phyloP scores from a whole-genome alignment of 1,140 invertebrate genomes.

The Patella vulgata region DNA sequence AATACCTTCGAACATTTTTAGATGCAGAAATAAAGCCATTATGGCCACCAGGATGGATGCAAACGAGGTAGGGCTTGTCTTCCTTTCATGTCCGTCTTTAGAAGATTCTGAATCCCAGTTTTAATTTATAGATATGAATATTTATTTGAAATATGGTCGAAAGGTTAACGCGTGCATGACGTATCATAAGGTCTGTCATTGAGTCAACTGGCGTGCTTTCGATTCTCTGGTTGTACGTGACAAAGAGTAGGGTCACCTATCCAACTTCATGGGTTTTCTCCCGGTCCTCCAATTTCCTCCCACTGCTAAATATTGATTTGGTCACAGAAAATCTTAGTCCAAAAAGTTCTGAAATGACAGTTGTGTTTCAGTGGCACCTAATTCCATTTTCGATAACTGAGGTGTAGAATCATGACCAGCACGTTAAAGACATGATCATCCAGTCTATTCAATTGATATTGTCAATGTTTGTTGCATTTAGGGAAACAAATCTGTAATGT shows the following conservation, averaged over 20 bases:
- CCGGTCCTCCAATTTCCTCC: too few relatives aligned
- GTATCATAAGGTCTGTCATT: too few relatives aligned
- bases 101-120: not conserved
- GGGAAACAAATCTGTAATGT: too few relatives aligned
- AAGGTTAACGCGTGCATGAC: too few relatives aligned
- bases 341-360: not conserved
- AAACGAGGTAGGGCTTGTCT: slow-evolving; percentile 54
- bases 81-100: not conserved
- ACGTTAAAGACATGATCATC: too few relatives aligned
- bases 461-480: too few relatives aligned
- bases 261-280: too few relatives aligned
- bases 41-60: slow-evolving; percentile 74
- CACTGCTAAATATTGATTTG: too few relatives aligned
- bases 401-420: not conserved
- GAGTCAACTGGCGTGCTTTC: too few relatives aligned
- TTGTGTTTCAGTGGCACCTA: not conserved
- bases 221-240: too few relatives aligned
- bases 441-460: too few relatives aligned
- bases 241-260: too few relatives aligned
- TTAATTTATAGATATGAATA: not conserved
- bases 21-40: slow-evolving; percentile 70
- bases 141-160: slow-evolving; percentile 13
- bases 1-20: slow-evolving; percentile 70
- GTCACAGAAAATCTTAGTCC: not conserved
- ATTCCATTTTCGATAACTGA: not conserved